These are phyloP conservation scores for Homarus americanus DNA, from an alignment of 1,140 invertebrate species.

Conservation along the genomic window DNA sequence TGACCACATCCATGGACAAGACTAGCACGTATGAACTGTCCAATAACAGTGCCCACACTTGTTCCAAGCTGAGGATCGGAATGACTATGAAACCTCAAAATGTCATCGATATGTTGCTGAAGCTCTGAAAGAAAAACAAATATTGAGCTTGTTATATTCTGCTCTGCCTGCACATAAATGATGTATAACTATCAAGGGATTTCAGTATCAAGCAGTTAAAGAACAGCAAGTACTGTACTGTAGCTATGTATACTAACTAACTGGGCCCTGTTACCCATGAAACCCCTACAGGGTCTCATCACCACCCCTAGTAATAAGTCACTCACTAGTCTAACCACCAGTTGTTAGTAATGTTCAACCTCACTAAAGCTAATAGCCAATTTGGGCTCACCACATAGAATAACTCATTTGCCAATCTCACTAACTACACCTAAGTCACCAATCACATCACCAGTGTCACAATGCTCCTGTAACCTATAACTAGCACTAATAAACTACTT, in stretches of 20 bases:
- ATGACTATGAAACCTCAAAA: slow-evolving; percentile 85
- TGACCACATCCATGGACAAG: slow-evolving; percentile 82
- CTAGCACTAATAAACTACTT: slow-evolving; percentile 19
- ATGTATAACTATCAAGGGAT: neutral
- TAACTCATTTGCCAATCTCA: neutral
- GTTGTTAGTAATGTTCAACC: no score
- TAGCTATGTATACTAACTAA: no score
- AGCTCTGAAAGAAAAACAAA: slow-evolving; percentile 37
- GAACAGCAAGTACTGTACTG: no score
- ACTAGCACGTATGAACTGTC: slow-evolving; percentile 83
- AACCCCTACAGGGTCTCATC: no score
- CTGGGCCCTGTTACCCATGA: no score
- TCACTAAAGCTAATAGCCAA: no score
- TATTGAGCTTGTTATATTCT: no score
- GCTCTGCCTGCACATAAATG: neutral
- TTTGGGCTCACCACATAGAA: no score
- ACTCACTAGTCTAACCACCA: no score
- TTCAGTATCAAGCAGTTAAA: no score
- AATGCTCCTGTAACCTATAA: neutral
- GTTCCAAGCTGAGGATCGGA: slow-evolving; percentile 91
- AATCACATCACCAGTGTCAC: neutral
- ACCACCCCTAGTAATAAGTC: no score
- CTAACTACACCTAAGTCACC: neutral
- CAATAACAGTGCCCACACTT: slow-evolving; percentile 83
- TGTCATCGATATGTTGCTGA: slow-evolving; percentile 83